Percentiles rank a stretch among this genome's conserved stretches.
phyloP scores from a whole-genome alignment of 2,113 vertebrate genomes.

The Oryzias melastigma region DNA sequence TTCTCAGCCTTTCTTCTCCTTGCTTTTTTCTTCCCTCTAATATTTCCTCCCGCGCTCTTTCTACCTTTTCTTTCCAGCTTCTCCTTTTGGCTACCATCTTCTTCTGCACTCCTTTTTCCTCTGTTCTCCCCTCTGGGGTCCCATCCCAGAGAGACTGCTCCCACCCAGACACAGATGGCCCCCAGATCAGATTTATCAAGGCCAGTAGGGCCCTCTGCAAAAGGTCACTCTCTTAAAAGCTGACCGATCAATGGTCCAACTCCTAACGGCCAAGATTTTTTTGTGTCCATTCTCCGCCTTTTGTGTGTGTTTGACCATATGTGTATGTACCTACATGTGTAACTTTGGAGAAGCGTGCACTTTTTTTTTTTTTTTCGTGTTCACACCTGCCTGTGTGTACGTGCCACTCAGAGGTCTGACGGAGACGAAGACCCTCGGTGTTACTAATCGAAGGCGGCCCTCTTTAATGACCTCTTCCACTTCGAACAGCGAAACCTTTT shows the following conservation, averaged over 20 bases:
- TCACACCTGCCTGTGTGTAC: conserved; percentile 35
- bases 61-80: conserved; percentile 4
- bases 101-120: neutral
- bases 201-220: conserved; percentile 85
- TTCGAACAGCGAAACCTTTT: conserved; percentile 65
- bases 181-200: conserved; percentile 91
- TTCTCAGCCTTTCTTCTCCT: conserved; percentile 19
- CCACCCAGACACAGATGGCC: conserved; percentile 83
- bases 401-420: conserved; percentile 39
- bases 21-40: conserved; percentile 40
- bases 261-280: conserved; percentile 71
- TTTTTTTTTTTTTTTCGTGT: conserved; percentile 23
- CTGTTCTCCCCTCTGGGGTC: conserved; percentile 77
- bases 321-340: conserved; percentile 45
- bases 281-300: conserved; percentile 2
- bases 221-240: conserved; percentile 91
- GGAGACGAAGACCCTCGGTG: conserved; percentile 53
- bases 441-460: conserved; percentile 73
- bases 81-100: conserved; percentile 4
- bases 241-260: conserved; percentile 80
- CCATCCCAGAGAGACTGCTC: conserved; percentile 80
- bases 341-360: conserved; percentile 39
- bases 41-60: conserved; percentile 36
- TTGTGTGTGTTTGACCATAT: conserved; percentile 47
- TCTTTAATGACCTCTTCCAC: conserved; percentile 67